These are phyloP conservation scores for Eptesicus fuscus DNA, from an alignment of 2,113 vertebrate species.

Conservation along the genomic window DNA sequence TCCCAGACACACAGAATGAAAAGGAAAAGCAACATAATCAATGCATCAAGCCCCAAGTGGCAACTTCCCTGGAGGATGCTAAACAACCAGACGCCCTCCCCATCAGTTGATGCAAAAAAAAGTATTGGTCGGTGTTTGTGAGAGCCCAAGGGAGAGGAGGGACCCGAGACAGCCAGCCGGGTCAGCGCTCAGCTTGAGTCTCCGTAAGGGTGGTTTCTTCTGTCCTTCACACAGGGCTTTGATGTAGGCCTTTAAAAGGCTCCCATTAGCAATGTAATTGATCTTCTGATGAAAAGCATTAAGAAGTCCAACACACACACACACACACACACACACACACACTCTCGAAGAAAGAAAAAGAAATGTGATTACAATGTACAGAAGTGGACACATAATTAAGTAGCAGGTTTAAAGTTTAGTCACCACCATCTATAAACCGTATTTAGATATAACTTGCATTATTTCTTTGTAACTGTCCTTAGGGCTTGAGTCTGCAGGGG, in stretches of 20 bases:
- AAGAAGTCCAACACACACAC: neutral
- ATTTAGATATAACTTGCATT: neutral
- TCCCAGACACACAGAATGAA: constrained; percentile 40
- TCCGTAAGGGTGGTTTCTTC: neutral
- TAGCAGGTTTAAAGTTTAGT: constrained; percentile 8
- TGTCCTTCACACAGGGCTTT: neutral
- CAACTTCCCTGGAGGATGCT: constrained; percentile 24
- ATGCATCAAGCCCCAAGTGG: constrained; percentile 7
- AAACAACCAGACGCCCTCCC: constrained; percentile 34
- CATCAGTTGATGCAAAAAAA: neutral
- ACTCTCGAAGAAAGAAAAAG: neutral
- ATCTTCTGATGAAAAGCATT: constrained; percentile 46
- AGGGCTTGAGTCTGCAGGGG: neutral
- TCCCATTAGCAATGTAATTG: constrained; percentile 53
- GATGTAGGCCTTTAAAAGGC: constrained; percentile 15
- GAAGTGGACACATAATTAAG: constrained; percentile 7
- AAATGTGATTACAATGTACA: neutral
- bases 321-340: too few species aligned
- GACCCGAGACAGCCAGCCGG: neutral
- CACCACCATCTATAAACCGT: neutral
- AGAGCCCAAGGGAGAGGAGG: neutral
- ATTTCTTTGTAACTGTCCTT: constrained; percentile 25
- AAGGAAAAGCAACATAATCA: constrained; percentile 17
- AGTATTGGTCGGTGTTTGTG: neutral
- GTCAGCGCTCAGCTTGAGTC: neutral